Percentiles rank a stretch among this genome's conserved stretches.
These are phyloP conservation scores for Tiphia femorata DNA, from an alignment of 2,888 invertebrate species.

Conservation along the genomic window DNA sequence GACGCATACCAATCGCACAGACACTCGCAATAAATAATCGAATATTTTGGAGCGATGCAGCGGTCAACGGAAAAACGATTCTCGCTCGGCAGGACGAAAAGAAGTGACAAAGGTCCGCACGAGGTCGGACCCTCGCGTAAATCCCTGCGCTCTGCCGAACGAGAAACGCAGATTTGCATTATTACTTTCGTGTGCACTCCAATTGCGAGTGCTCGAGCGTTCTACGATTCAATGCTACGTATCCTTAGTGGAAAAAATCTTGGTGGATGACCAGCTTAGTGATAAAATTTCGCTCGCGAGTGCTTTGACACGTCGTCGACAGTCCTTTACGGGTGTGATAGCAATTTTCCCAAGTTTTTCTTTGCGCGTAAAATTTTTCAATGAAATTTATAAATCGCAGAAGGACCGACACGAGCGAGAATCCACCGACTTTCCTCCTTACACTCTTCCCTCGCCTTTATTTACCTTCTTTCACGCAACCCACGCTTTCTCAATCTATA, in stretches of 20 bases:
- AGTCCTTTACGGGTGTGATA: too few species aligned
- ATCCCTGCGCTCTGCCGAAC: too few species aligned
- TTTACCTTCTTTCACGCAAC: too few species aligned
- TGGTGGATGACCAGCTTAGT: conserved; percentile 13
- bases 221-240: conserved; percentile 17
- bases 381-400: too few species aligned
- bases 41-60: too few species aligned
- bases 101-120: too few species aligned
- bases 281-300: conserved; percentile 10
- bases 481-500: conserved; percentile 14
- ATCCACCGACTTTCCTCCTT: neutral
- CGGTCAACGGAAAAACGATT: neutral
- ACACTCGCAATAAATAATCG: neutral
- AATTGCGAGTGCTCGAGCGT: conserved; percentile 11
- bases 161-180: conserved; percentile 13
- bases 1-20: too few species aligned
- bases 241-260: conserved; percentile 11
- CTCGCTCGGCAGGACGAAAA: too few species aligned
- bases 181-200: conserved; percentile 9
- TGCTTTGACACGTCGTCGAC: too few species aligned
- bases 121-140: too few species aligned
- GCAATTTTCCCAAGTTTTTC: too few species aligned
- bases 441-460: neutral
- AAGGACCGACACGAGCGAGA: conserved; percentile 4
- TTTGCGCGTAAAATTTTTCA: too few species aligned